phyloP scores from a whole-genome alignment of 1,140 invertebrate genomes.

The Hycleus phaleratus region DNA sequence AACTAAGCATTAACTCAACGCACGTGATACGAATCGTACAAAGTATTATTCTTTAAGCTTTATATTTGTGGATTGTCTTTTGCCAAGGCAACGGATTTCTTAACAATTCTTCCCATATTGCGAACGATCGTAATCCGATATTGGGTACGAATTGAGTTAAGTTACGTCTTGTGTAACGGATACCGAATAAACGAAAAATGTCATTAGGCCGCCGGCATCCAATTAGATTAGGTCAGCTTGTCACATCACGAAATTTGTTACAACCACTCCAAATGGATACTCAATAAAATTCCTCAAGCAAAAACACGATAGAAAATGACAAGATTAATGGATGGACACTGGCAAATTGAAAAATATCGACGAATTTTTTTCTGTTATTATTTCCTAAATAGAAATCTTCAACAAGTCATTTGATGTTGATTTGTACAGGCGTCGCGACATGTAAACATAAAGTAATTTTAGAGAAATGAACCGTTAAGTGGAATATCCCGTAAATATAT shows the following conservation, averaged over 20 bases:
- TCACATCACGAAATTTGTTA: conserved; percentile 16
- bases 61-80: conserved; percentile 16
- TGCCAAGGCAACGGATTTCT: conserved; percentile 36
- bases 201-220: conserved; percentile 32
- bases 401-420: too few relatives aligned
- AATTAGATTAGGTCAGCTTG: conserved; percentile 32
- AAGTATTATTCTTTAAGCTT: conserved; percentile 4
- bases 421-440: too few relatives aligned
- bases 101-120: conserved; percentile 31
- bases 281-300: conserved; percentile 11
- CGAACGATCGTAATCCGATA: conserved; percentile 38
- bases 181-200: conserved; percentile 36
- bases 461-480: too few relatives aligned
- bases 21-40: conserved; percentile 13
- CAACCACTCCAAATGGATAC: conserved; percentile 11
- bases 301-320: conserved; percentile 8
- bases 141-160: conserved; percentile 33
- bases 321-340: conserved; percentile 10
- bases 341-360: too few relatives aligned
- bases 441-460: too few relatives aligned
- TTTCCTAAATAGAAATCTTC: too few relatives aligned
- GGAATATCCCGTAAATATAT: too few relatives aligned
- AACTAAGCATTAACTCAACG: conserved; percentile 12
- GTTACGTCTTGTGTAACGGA: conserved; percentile 21
- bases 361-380: too few relatives aligned